Conservation (phyloP, 1,140 invertebrate species). For the Condylostylus longicornis region DNA sequence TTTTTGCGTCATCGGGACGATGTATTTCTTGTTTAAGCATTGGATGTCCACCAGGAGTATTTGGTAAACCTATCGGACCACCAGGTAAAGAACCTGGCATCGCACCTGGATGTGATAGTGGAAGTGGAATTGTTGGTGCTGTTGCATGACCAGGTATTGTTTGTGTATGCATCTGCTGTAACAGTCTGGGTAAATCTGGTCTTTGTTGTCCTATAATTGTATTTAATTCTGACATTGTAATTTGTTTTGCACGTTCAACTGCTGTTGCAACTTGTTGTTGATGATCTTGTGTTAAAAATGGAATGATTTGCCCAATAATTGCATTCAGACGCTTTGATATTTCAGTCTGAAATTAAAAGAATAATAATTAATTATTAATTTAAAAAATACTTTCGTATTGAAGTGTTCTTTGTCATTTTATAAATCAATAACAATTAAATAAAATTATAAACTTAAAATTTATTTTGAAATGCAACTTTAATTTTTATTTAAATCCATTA, state of each 20-base stretch:
- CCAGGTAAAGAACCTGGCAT: constrained; percentile 40
- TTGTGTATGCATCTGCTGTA: constrained; percentile 85
- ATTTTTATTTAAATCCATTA: no score
- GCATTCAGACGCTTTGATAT: constrained; percentile 83
- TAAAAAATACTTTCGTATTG: not conserved
- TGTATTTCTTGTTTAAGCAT: constrained; percentile 54
- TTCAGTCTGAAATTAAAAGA: constrained; percentile 53
- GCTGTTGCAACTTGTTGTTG: constrained; percentile 86
- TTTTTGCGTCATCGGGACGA: constrained; percentile 45
- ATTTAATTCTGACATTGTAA: constrained; percentile 87
- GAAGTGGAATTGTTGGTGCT: constrained; percentile 44
- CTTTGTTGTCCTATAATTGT: constrained; percentile 69
- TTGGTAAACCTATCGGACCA: constrained; percentile 37
- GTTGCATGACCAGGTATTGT: constrained; percentile 60
- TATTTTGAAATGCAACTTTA: no score
- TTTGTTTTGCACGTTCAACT: constrained; percentile 87
- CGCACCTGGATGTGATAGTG: constrained; percentile 54
- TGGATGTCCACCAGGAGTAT: constrained; percentile 47
- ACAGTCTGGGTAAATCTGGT: constrained; percentile 54
- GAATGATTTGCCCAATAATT: constrained; percentile 80
- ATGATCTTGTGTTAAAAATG: constrained; percentile 84
- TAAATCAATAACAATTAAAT: not conserved
- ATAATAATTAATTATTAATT: not conserved
- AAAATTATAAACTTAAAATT: not conserved
- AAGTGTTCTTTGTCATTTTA: not conserved